These are phyloP conservation scores for Rhynchotus rufescens DNA, from an alignment of 2,797 vertebrate genomes.

Conservation along the genomic window DNA sequence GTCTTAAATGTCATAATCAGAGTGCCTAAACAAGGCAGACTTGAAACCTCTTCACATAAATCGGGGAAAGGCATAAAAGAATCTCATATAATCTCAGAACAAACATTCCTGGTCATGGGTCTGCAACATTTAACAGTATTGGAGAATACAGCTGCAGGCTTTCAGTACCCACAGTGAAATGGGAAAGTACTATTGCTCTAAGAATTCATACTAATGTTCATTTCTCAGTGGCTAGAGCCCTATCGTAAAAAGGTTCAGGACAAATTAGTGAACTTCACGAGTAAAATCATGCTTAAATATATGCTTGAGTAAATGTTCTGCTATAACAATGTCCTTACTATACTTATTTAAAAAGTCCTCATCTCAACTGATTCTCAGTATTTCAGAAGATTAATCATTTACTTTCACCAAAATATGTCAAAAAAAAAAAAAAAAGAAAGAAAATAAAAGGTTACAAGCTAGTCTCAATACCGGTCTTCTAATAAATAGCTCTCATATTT, in stretches of 20 bases:
- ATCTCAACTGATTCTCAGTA: not conserved
- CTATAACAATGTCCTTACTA: not conserved
- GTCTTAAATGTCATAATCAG: not conserved
- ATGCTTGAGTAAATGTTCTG: not conserved
- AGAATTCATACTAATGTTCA: not conserved
- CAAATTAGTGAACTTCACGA: not conserved
- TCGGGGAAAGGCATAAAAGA: accelerated
- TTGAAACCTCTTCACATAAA: not conserved
- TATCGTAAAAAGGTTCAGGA: not conserved
- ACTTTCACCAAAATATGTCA: not conserved
- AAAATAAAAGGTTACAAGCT: not conserved
- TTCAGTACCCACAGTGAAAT: not conserved
- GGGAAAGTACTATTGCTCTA: not conserved
- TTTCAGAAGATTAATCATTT: not conserved
- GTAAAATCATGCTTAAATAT: not conserved
- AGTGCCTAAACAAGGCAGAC: not conserved
- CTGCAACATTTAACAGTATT: accelerated
- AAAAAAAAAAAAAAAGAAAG: not conserved
- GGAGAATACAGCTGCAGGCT: not conserved
- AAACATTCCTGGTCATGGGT: not conserved
- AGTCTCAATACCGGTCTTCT: not conserved
- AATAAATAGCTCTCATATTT: accelerated
- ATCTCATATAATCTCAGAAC: not conserved
- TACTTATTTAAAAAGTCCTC: not conserved
- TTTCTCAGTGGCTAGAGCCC: not conserved